Conservation (phyloP, 2,797 vertebrate genomes). For the Myotis planiceps region DNA sequence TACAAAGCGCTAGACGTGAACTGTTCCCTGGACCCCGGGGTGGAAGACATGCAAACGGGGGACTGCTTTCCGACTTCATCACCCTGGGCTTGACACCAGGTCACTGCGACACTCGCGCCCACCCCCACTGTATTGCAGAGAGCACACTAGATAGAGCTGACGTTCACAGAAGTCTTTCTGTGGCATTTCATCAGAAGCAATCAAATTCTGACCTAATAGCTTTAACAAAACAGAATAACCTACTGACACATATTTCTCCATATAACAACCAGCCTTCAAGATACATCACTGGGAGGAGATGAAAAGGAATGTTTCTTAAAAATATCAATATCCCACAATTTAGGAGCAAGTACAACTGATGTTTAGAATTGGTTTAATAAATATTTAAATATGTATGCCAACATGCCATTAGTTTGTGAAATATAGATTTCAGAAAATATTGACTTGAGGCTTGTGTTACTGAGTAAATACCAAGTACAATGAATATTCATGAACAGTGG, state of each 20-base stretch:
- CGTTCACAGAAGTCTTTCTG: background rate
- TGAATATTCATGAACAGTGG: conserved; percentile 59
- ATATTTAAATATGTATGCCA: conserved; percentile 46
- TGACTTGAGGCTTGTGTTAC: conserved; percentile 34
- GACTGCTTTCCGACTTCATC: background rate
- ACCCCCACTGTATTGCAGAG: conserved; percentile 24
- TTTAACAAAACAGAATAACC: conserved; percentile 9
- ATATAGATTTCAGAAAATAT: conserved; percentile 55
- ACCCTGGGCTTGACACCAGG: conserved; percentile 5
- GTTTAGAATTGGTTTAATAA: conserved; percentile 44
- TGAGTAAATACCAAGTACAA: conserved; percentile 47
- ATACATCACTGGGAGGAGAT: background rate
- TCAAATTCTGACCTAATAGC: conserved; percentile 23
- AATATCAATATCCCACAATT: background rate
- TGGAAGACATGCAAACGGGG: conserved; percentile 35
- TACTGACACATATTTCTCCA: background rate
- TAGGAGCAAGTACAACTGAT: conserved; percentile 37
- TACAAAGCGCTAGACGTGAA: conserved; percentile 46
- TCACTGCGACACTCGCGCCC: background rate
- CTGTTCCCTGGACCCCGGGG: background rate
- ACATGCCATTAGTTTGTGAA: conserved; percentile 54
- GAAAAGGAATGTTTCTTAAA: background rate
- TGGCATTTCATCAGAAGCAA: conserved; percentile 25
- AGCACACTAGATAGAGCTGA: background rate
- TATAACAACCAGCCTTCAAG: background rate